Base-by-base conservation (phyloP, 2,797 vertebrate species). In the Cephalopachus bancanus region DNA sequence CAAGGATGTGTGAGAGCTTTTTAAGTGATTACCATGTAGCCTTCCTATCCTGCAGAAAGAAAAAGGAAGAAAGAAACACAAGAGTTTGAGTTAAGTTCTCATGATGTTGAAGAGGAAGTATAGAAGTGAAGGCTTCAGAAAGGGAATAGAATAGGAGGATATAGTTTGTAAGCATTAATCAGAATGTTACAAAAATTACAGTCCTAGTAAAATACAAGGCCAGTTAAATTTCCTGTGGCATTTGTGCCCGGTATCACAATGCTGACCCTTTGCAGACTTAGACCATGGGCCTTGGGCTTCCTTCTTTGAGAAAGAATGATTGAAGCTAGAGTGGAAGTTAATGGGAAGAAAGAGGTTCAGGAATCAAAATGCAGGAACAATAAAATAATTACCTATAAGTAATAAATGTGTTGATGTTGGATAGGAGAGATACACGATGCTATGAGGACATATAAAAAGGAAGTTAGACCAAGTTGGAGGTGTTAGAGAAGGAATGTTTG, bases 291-390 rank as follows among this genome's bases (percentile, higher is more conserved):
- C 57, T 91, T 76, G 44, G 62, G 30, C 26, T 69, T 93, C 26
- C 37, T 81, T 94, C 20, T 93, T 74, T 49, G 37, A 78, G 44
- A 94, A 84, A 28, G 75, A 84, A 33, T 89, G 30, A 57, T 65
- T 86, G 76, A 87, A 75, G 55, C 85, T 71, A 74, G 59, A 67
- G 28, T 71, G 83, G 53, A 87, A 75, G 37, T 95, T 26, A 59
- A 28, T 51, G 60, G 26, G 26, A 86, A 62, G 49, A 83, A 57
- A 87, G 67, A 81, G 65, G 62, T 24, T 80, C 12, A 51, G 59
- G 60, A 90, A 59, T 91, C 72, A 76, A 90, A 94, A 72, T 78
- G 33, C 24, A 83, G 72, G 71, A 86, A 69, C 10, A 24, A 1
- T 33, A 57, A 84, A 72, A 60, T 62, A 67, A 93, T 91, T 49